Conservation (phyloP, 1,140 invertebrate species). For the Metaphire vulgaris region DNA sequence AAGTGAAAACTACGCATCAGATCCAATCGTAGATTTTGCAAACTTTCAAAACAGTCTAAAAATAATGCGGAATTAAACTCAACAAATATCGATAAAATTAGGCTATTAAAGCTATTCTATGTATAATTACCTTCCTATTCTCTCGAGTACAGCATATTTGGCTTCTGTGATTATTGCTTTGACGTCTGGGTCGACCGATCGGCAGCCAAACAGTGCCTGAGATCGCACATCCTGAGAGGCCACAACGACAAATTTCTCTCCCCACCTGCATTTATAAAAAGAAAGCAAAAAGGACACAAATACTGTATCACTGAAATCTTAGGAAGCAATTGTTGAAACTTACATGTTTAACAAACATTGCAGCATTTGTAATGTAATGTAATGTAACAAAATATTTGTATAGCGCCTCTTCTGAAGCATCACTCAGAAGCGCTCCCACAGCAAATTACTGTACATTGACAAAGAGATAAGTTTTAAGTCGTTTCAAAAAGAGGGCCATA, state of each 20-base stretch:
- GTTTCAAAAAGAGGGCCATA: too few species aligned
- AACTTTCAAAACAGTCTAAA: background rate
- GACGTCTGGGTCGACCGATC: constrained; percentile 50
- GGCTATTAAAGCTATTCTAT: too few species aligned
- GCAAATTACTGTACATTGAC: too few species aligned
- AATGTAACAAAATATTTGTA: too few species aligned
- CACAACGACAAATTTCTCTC: constrained; percentile 64
- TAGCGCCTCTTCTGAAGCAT: too few species aligned
- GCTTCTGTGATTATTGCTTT: constrained; percentile 55
- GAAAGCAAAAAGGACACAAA: constrained; percentile 30
- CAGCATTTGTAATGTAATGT: too few species aligned
- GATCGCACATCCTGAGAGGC: constrained; percentile 62
- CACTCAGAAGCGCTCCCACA: too few species aligned
- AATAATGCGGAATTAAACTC: background rate
- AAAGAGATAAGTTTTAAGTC: too few species aligned
- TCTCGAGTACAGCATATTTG: constrained; percentile 69
- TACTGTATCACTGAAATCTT: constrained; percentile 25
- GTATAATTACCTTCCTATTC: constrained; percentile 65
- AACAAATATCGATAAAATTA: background rate
- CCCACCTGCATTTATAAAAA: constrained; percentile 59
- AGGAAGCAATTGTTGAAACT: too few species aligned
- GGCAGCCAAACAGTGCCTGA: constrained; percentile 56
- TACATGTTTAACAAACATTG: too few species aligned
- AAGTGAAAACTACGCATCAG: constrained; percentile 23
- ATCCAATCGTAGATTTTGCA: too few species aligned